These are phyloP conservation scores for Oostethus manadensis DNA, from an alignment of 2,113 vertebrate species.

Conservation along the genomic window DNA sequence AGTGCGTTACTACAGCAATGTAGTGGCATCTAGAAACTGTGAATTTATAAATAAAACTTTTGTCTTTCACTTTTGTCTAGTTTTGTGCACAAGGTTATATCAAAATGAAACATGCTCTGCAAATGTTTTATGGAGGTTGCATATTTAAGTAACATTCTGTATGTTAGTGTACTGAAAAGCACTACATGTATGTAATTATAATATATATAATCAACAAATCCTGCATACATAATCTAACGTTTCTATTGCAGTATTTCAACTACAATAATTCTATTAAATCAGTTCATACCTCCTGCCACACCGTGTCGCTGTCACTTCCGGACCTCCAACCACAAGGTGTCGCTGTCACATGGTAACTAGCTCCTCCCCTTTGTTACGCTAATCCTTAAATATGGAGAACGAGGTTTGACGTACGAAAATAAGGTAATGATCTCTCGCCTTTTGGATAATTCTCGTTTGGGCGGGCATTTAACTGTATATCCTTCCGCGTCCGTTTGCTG, in stretches of 20 bases:
- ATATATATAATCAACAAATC: too few species aligned
- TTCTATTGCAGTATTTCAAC: too few species aligned
- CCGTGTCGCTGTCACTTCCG: too few species aligned
- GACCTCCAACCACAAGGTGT: slow-evolving; percentile 21
- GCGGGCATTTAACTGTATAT: accelerated
- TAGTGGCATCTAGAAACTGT: slow-evolving; percentile 99
- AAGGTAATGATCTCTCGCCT: slow-evolving; percentile 23
- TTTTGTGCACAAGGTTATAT: background rate
- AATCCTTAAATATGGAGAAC: slow-evolving; percentile 70
- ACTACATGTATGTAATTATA: too few species aligned
- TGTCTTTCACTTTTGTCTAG: slow-evolving; percentile 72
- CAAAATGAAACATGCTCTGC: too few species aligned
- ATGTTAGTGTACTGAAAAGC: too few species aligned
- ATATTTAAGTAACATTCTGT: too few species aligned
- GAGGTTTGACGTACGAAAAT: slow-evolving; percentile 66
- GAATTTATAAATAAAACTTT: slow-evolving; percentile 99
- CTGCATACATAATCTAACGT: too few species aligned
- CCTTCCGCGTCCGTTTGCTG: accelerated
- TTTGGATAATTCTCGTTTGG: accelerated
- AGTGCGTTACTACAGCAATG: slow-evolving; percentile 85
- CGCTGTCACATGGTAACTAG: slow-evolving; percentile 22
- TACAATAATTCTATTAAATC: too few species aligned
- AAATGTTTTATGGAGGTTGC: too few species aligned
- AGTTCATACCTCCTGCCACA: too few species aligned
- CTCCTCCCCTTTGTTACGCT: slow-evolving; percentile 17